Evolutionary conservation across 2,888 invertebrate genomes (phyloP), one percentile per base, ranked within the genome.

Genomic region (Ochlodes sylvanus): DNA sequence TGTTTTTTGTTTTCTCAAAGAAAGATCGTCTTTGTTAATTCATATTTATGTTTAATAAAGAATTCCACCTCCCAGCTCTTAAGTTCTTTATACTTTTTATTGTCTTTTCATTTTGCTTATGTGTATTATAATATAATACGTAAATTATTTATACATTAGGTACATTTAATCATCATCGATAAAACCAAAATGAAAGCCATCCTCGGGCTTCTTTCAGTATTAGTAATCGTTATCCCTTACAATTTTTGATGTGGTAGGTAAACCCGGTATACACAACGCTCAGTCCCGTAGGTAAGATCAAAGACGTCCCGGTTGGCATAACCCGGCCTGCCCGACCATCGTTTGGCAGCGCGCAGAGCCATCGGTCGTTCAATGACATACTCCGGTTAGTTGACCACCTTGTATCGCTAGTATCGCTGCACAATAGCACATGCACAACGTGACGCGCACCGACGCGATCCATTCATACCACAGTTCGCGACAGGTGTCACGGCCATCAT

Each of bases 311-410:
- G 19, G 15, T 57, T 57, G 64, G 64, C 64, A 62, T 62, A 50
- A n/a, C 34, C 17, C 32, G 17, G 21, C 54, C 21, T 15, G 52
- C 1, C 10, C 10, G 44, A 15, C 34, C 64, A 47, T 34, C 38
- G 34, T 7, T 56, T 64, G 64, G 56, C 64, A 64, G 10, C 44
- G 19, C 32, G 10, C 63, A 38, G 52, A 42, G 34, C 42, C 63
- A 56, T 56, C 19, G 47, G 47, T 64, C 64, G 64, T 64, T 56
- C 64, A 64, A 64, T 64, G 64, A 64, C 56, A 64, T 47, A 17
- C 34, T 47, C 32, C 14, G 38, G 47, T 61, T 38, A 52, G 52
- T 19, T 38, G 38, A 38, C 15, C 50, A 50, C 19, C 19, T 62
- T 52, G 52, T 34, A 34, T 19, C 17, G 9, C 12, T 34, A 2